Evolutionary conservation across 2,113 vertebrate genomes (phyloP), one percentile per base, ranked within the genome.

Genomic region (Indicator indicator): DNA sequence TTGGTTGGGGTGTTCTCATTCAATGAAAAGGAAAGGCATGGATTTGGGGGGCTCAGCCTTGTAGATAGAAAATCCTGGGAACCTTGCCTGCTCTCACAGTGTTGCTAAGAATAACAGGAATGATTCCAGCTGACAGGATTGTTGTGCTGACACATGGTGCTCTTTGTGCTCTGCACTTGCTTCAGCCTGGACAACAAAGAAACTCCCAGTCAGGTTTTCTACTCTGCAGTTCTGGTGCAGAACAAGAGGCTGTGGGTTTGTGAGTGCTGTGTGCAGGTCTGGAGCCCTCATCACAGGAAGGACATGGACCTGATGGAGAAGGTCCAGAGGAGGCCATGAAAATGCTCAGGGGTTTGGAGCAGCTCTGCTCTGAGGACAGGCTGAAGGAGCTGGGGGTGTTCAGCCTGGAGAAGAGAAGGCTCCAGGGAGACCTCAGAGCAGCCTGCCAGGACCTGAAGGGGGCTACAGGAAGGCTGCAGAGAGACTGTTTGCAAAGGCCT

Each of bases 121-220:
- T 91, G 95, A 95, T 97, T 90, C 76, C 96, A 94, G 73, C 19
- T 33, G 83, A 73, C 73, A 86, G 83, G 88, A 59, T 93, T 75
- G 90, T 93, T 88, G 59, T 50, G 86, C 36, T 78, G 72, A 62
- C 69, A 73, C 40, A 16, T 42, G 40, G 40, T 82, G 59, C 2
- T 10, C 50, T 88, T 91, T 94, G 54, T n/a, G 78, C 42, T 64
- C 63, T 79, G 32, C 28, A 8, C 23, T 88, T 93, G 50, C 36
- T 67, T 54, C 59, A 46, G n/a, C 21, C 18, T 12, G 12, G 48
- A 75, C 70, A 79, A 10, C 17, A 70, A 84, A 48, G 68, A 76
- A 91, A 65, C 18, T 78, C 24, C 24, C 40, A 65, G 36, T 38
- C 33, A 16, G 30, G 7, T 88, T 91, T 82, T 73, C 7, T 68